Conservation (phyloP, 92 coral and sea anemone species). For the Epizoanthus scotinus region DNA sequence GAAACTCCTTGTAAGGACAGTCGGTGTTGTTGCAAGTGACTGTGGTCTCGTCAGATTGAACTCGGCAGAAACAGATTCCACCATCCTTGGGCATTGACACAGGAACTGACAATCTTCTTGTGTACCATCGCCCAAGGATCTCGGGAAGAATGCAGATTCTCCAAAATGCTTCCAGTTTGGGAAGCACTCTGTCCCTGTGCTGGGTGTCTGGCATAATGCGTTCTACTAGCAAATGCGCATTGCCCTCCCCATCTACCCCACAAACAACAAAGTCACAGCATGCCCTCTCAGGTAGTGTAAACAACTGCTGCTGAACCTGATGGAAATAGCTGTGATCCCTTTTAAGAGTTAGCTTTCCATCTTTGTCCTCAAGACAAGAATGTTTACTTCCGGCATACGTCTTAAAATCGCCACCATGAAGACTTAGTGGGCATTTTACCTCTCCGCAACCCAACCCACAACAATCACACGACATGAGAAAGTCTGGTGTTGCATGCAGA, state of each 20-base stretch:
- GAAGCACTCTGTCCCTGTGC: conserved; percentile 44
- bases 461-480: conserved; percentile 58
- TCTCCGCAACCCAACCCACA: conserved; percentile 78
- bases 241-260: background rate
- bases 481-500: conserved; percentile 81
- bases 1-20: conserved; percentile 38
- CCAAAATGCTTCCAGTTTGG: conserved; percentile 55
- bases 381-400: conserved; percentile 21
- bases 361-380: background rate
- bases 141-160: conserved; percentile 52
- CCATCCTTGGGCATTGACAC: conserved; percentile 15
- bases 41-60: conserved; percentile 29
- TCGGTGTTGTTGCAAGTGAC: conserved; percentile 48
- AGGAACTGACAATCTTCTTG: conserved; percentile 43
- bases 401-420: conserved; percentile 57
- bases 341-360: background rate
- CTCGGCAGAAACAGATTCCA: conserved; percentile 58
- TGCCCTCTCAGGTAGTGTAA: conserved; percentile 1
- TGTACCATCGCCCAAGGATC: conserved; percentile 61
- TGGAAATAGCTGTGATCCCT: conserved; percentile 5
- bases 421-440: conserved; percentile 56
- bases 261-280: conserved; percentile 34
- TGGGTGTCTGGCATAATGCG: conserved; percentile 34
- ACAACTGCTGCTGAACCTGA: conserved; percentile 22
- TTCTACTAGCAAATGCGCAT: conserved; percentile 21